Base-by-base conservation (phyloP, 2,888 invertebrate species). In the Pinctada fucata region DNA sequence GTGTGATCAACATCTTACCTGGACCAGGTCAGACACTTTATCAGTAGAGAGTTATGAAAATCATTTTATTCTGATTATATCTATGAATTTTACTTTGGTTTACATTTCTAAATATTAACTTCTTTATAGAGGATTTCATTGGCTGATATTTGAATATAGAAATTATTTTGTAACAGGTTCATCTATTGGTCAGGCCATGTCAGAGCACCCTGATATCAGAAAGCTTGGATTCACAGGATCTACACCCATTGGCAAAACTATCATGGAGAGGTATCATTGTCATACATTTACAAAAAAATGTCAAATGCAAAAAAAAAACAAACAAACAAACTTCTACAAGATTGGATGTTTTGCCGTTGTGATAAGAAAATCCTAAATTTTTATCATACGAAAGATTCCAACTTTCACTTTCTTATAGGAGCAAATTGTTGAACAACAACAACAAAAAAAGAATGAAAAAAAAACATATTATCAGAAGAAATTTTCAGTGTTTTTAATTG, bases 141-240 rank as follows among this genome's bases (percentile, higher is more conserved):
- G 31, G 31, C 31, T 31, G 31, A 31, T 31, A 31, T 31, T 31
- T 31, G 31, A 31, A 31, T 31, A 31, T 31, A 58, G 13, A 58
- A 58, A 10, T 58, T 58, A 10, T 13, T 58, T 58, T 58, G 6
- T 58, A 6, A 10, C 81, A 94, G 97, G 97, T 2, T 93, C 95
- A 0, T 94, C 95, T 2, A 95, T 96, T 16, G 99, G 99, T 0
- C 96, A 97, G 91, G 97, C 97, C 0, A 93, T 99, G 50, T 96
- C 97, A 0, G 95, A 96, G 85, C 98, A 99, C 92, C 95, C 95
- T 0, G 93, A 95, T 2, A 95, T 99, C 0, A 94, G 98, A 82
- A 99, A 99, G 91, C 93, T 99, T 0, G 99, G 98, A 2, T 99
- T 99, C 93, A 99, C 99, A 0, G 99, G 99, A 48, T 98, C 98